Evolutionary conservation across 2,113 vertebrate species (phyloP).

Genomic region (Nicator chloris): DNA sequence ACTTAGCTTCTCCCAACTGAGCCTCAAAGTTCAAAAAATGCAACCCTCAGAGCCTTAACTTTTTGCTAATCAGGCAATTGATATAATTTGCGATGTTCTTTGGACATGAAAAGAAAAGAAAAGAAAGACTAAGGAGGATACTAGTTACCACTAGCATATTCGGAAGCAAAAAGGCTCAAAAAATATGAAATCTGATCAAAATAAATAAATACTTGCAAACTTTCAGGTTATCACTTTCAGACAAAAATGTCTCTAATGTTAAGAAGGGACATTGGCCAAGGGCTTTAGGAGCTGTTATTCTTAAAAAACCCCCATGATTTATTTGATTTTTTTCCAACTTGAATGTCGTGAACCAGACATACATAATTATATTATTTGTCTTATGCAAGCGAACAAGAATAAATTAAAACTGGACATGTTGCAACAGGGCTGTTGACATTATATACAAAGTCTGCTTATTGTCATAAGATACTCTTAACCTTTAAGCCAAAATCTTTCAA

Average conservation of each 20-base stretch:
- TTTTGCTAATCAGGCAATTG: neutral
- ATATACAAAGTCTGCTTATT: conserved; percentile 82
- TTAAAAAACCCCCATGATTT: conserved; percentile 40
- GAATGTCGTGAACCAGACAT: conserved; percentile 75
- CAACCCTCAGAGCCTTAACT: neutral
- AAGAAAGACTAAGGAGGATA: neutral
- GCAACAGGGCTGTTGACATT: conserved; percentile 82
- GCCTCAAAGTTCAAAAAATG: neutral
- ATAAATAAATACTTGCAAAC: conserved; percentile 58
- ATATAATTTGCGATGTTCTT: neutral
- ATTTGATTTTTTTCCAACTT: conserved; percentile 63
- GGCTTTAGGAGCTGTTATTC: conserved; percentile 57
- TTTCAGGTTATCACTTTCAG: conserved; percentile 65
- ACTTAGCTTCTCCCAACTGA: neutral
- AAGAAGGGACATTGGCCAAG: conserved; percentile 55
- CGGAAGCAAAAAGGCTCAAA: neutral
- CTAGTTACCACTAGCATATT: neutral
- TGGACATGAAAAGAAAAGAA: neutral
- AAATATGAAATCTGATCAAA: conserved; percentile 53
- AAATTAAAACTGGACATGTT: conserved; percentile 81
- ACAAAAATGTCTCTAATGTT: conserved; percentile 61
- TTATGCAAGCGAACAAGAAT: conserved; percentile 78
- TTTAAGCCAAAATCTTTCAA: conserved; percentile 84
- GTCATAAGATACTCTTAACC: conserved; percentile 84
- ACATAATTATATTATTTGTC: conserved; percentile 81